A percentile compares a stretch with the other conserved stretches of the same genome.
phyloP scores from a whole-genome alignment of 2,797 vertebrate species.

The Brachymystax lenok region DNA sequence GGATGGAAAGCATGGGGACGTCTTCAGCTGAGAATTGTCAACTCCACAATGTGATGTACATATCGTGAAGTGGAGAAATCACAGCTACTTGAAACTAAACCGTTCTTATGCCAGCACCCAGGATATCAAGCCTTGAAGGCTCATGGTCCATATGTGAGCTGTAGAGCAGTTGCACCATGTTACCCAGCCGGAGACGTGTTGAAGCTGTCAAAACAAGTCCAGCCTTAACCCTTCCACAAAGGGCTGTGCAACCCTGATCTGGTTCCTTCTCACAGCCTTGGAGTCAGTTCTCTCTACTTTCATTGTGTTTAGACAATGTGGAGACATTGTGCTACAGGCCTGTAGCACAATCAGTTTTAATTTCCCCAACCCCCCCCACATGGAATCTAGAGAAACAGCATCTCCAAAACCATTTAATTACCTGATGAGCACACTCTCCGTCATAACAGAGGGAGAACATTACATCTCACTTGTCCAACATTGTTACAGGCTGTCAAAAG shows the following conservation, averaged over 20 bases:
- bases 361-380: neutral
- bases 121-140: neutral
- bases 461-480: neutral
- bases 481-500: neutral
- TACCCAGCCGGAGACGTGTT: neutral
- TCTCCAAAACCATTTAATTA: neutral
- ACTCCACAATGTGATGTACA: too few species aligned
- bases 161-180: neutral
- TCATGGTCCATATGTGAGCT: neutral
- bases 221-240: neutral
- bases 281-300: neutral
- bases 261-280: conserved; percentile 9
- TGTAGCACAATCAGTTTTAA: neutral
- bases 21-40: too few species aligned
- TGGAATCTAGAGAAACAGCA: neutral
- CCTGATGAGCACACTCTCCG: neutral
- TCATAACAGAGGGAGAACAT: neutral
- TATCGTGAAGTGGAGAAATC: too few species aligned
- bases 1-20: too few species aligned
- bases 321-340: neutral
- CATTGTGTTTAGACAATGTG: neutral
- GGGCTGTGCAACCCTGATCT: neutral
- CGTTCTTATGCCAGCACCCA: neutral
- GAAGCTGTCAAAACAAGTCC: neutral
- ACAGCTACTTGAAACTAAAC: too few species aligned